Evolutionary conservation across 2,113 vertebrate species (phyloP).

Genomic region (Helogale parvula): DNA sequence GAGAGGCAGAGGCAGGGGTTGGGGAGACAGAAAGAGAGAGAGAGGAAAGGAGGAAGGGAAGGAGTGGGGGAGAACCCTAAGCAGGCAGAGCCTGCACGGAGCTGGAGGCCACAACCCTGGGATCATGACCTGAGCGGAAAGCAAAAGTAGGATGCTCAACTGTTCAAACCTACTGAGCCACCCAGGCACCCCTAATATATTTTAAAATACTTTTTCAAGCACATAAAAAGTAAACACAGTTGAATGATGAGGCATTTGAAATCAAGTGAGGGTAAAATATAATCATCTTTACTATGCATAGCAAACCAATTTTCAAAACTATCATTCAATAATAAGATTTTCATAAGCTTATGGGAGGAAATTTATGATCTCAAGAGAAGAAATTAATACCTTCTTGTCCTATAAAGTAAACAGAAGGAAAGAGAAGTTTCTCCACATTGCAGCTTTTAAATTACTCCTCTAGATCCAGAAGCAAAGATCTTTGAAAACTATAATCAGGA

Average conservation of each 20-base stretch:
- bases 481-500: not conserved
- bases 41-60: too few species aligned
- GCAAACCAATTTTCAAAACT: constrained; percentile 9
- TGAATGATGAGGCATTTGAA: constrained; percentile 1
- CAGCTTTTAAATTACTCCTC: constrained; percentile 1
- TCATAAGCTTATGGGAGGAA: not conserved
- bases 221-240: not conserved
- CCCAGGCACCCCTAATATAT: too few species aligned
- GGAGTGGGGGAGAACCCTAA: too few species aligned
- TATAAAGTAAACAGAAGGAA: constrained; percentile 3
- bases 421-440: not conserved
- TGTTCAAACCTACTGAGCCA: too few species aligned
- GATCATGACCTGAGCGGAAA: too few species aligned
- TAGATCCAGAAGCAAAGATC: not conserved
- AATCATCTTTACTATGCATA: not conserved
- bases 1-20: too few species aligned
- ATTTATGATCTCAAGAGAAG: constrained; percentile 38
- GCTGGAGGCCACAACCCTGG: too few species aligned
- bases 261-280: not conserved
- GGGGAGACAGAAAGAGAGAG: too few species aligned
- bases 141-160: too few species aligned
- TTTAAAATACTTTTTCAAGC: not conserved
- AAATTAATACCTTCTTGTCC: not conserved
- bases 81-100: too few species aligned
- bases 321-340: not conserved